These are phyloP conservation scores for Anthopleura xanthogrammica DNA, from an alignment of 92 coral and sea anemone genomes.

Conservation along the genomic window DNA sequence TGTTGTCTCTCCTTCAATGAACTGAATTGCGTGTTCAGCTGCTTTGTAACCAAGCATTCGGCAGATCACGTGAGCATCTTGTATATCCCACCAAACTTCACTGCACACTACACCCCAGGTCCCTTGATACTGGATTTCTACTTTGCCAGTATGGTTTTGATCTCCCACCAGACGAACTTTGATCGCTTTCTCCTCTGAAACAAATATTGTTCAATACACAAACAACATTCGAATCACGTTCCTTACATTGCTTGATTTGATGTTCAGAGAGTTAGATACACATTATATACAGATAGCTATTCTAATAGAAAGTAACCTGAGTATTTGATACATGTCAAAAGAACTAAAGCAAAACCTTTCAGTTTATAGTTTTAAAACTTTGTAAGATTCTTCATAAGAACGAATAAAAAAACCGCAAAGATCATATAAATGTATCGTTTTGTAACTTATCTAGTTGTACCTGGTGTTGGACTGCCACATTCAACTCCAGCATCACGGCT, in stretches of 20 bases:
- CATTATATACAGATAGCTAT: too few species aligned
- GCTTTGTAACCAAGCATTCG: slow-evolving; percentile 10
- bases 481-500: too few species aligned
- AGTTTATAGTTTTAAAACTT: too few species aligned
- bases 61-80: slow-evolving; percentile 1
- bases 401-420: too few species aligned
- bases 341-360: too few species aligned
- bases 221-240: background rate
- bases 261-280: too few species aligned
- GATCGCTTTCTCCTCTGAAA: slow-evolving; percentile 7
- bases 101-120: background rate
- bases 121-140: slow-evolving; percentile 1
- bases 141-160: background rate
- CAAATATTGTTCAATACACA: background rate
- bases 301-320: too few species aligned
- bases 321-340: too few species aligned
- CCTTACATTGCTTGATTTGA: background rate
- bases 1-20: background rate
- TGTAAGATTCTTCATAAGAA: too few species aligned
- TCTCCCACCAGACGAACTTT: slow-evolving; percentile 2
- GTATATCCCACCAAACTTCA: background rate
- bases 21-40: background rate
- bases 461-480: too few species aligned
- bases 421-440: too few species aligned
- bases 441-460: too few species aligned